phyloP scores from a whole-genome alignment of 2,797 vertebrate genomes.

The Myotis findleyi region DNA sequence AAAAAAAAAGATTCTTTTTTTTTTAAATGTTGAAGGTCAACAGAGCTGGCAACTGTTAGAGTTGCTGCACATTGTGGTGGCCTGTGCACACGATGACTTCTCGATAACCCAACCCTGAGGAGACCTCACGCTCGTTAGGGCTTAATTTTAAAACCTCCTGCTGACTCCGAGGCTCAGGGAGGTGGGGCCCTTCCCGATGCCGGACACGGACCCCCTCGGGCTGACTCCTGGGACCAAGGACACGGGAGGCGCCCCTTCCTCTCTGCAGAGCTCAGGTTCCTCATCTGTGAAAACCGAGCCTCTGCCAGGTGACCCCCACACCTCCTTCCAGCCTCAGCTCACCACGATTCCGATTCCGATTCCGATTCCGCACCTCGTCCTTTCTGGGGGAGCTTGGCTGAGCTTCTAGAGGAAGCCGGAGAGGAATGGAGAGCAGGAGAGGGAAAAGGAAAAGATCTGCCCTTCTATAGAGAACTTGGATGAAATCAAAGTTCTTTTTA shows the following conservation, averaged over 20 bases:
- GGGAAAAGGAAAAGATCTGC: not conserved
- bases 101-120: not conserved
- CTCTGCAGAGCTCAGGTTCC: not conserved
- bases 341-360: rapidly evolving
- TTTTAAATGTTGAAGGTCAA: slow-evolving; percentile 58
- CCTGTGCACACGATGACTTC: not conserved
- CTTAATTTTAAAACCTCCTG: slow-evolving; percentile 67
- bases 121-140: not conserved
- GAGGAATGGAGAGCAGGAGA: not conserved
- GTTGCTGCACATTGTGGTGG: not conserved
- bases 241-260: not conserved
- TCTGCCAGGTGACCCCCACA: not conserved
- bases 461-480: not conserved
- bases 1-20: slow-evolving; percentile 15
- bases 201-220: not conserved
- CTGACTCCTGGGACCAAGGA: not conserved
- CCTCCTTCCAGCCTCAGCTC: not conserved
- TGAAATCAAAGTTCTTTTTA: not conserved
- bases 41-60: not conserved
- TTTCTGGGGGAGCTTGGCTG: not conserved
- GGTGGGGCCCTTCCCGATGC: not conserved
- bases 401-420: not conserved
- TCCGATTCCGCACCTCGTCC: not conserved
- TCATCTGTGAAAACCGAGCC: not conserved
- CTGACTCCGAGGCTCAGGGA: not conserved